phyloP scores from a whole-genome alignment of 2,797 vertebrate genomes.

The Spea hammondii region DNA sequence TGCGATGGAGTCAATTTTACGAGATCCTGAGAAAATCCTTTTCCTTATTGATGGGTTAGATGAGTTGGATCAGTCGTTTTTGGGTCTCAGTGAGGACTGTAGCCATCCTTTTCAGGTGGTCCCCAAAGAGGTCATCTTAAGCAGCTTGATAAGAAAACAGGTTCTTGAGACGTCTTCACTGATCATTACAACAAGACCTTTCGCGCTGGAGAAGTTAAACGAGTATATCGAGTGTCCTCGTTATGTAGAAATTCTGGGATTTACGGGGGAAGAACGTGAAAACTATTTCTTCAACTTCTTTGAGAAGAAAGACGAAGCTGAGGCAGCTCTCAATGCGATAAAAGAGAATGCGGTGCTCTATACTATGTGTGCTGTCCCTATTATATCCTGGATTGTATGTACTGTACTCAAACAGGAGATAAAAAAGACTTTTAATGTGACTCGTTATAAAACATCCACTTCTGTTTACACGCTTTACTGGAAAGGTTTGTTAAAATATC shows the following conservation, averaged over 20 bases:
- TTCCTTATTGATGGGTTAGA: constrained; percentile 62
- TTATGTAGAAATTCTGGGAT: constrained; percentile 51
- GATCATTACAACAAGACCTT: constrained; percentile 56
- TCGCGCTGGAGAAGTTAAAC: constrained; percentile 48
- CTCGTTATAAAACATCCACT: constrained; percentile 2
- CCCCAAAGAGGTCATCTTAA: constrained; percentile 26
- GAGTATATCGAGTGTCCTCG: not conserved
- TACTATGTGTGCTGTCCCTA: constrained; percentile 42
- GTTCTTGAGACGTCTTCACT: constrained; percentile 42
- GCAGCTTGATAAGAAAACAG: constrained; percentile 38
- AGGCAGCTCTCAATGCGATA: not conserved
- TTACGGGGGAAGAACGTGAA: constrained; percentile 4
- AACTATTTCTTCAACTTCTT: constrained; percentile 59
- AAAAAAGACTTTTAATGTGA: not conserved
- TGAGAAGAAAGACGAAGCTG: rapidly evolving
- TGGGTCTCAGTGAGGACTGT: rapidly evolving
- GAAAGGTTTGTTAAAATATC: not conserved
- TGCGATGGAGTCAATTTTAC: constrained; percentile 14
- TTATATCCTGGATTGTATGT: constrained; percentile 56
- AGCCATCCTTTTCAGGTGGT: not conserved
- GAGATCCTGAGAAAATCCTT: constrained; percentile 53
- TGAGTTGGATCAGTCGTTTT: constrained; percentile 29
- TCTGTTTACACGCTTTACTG: constrained; percentile 12
- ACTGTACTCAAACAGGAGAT: constrained; percentile 55
- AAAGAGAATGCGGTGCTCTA: constrained; percentile 41